phyloP scores from a whole-genome alignment of 2,113 vertebrate genomes.

The Elephas maximus region DNA sequence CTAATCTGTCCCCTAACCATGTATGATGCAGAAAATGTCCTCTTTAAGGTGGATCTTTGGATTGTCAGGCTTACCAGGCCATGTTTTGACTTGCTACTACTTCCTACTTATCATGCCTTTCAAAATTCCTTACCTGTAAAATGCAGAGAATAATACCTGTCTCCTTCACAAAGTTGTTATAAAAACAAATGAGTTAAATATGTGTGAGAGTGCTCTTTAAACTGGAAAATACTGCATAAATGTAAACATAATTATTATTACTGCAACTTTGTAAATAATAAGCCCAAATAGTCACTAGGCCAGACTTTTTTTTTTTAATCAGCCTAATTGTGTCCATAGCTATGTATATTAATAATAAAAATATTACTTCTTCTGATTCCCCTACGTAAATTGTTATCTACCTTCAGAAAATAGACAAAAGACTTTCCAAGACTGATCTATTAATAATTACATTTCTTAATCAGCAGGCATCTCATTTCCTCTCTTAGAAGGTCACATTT shows the following conservation, averaged over 20 bases:
- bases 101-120: background rate
- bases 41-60: background rate
- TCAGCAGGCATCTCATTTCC: background rate
- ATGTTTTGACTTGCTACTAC: background rate
- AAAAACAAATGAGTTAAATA: constrained; percentile 12
- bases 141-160: background rate
- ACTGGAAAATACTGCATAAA: constrained; percentile 25
- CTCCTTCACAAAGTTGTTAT: constrained; percentile 22
- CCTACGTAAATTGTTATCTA: background rate
- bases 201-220: background rate
- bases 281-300: background rate
- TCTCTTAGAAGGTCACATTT: background rate
- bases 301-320: constrained; percentile 37
- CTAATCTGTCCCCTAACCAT: background rate
- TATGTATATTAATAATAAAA: background rate
- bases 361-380: background rate
- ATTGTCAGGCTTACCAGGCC: background rate
- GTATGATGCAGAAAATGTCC: background rate
- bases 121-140: background rate
- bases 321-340: background rate
- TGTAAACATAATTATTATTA: background rate
- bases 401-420: constrained; percentile 40
- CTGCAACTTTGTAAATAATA: constrained; percentile 30
- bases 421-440: background rate
- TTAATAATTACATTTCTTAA: constrained; percentile 38